Evolutionary conservation across 2,888 invertebrate genomes (phyloP).

Genomic region (Amphimallon solstitiale): DNA sequence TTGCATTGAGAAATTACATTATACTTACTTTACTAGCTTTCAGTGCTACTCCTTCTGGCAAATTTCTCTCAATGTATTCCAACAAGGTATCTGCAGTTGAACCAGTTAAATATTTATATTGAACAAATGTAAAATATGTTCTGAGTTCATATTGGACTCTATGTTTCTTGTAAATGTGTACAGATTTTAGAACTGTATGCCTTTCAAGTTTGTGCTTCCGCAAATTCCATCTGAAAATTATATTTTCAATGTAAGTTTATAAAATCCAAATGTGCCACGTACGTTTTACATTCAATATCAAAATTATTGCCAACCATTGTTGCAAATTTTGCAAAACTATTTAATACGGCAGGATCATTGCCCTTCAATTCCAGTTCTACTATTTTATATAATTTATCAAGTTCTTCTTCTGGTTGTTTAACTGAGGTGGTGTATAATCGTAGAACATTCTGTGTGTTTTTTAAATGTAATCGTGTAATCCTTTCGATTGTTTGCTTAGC

Average conservation of each 20-base stretch:
- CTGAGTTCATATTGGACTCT: constrained; percentile 95
- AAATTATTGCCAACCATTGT: constrained; percentile 83
- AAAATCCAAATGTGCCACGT: constrained; percentile 54
- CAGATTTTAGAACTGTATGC: constrained; percentile 85
- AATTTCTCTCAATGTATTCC: constrained; percentile 95
- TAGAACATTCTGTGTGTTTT: constrained; percentile 6
- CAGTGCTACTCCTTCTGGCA: constrained; percentile 97
- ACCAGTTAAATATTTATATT: constrained; percentile 87
- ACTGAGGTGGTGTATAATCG: constrained; percentile 6
- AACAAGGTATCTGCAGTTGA: constrained; percentile 95
- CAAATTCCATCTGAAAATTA: constrained; percentile 72
- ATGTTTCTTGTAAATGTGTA: constrained; percentile 92
- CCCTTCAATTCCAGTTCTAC: constrained; percentile 88
- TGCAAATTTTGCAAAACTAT: constrained; percentile 89
- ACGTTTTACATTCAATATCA: constrained; percentile 80
- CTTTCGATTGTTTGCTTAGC: constrained; percentile 10
- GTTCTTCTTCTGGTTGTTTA: constrained; percentile 55
- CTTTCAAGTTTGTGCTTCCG: constrained; percentile 79
- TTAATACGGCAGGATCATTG: constrained; percentile 86
- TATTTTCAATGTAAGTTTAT: not conserved
- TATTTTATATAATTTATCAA: constrained; percentile 83
- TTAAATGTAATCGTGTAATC: not conserved
- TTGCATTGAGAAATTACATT: no score
- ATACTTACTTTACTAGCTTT: constrained; percentile 80
- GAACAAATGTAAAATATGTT: constrained; percentile 88